Evolutionary conservation across 2,797 vertebrate species (phyloP).

Genomic region (Oreonectes daqikongensis): DNA sequence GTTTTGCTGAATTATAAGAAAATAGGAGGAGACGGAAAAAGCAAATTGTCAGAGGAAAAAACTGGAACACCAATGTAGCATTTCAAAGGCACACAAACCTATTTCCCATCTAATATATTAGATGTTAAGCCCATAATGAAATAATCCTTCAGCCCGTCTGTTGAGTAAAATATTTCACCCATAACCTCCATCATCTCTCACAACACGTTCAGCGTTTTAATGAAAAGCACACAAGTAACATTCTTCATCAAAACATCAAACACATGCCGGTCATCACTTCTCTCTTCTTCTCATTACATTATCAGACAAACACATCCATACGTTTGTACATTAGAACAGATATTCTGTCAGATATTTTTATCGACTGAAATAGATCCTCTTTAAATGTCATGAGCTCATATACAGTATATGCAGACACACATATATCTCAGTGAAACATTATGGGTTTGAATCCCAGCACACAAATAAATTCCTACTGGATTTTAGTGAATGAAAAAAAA

Average conservation of each 20-base stretch:
- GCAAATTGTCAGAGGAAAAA: conserved; percentile 9
- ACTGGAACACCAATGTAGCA: conserved; percentile 14
- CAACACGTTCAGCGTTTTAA: neutral
- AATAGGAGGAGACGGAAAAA: conserved; percentile 11
- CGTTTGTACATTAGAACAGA: neutral
- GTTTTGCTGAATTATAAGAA: conserved; percentile 30
- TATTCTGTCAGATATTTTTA: no score
- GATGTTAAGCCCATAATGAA: conserved; percentile 17
- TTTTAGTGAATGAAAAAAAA: no score
- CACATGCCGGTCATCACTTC: neutral
- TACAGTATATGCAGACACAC: no score
- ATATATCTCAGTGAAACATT: no score
- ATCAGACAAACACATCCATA: neutral
- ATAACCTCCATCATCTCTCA: neutral
- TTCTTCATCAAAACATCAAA: neutral
- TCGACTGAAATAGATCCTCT: no score
- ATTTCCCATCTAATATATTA: conserved; percentile 38
- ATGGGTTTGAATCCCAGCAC: no score
- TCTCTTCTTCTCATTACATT: neutral
- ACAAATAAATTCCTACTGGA: no score
- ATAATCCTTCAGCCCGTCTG: conserved; percentile 42
- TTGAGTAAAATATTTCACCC: conserved; percentile 14
- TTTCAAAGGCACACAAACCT: conserved; percentile 46
- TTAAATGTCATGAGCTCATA: no score
- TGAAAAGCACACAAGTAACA: neutral